Evolutionary conservation across 2,888 invertebrate species (phyloP).

Genomic region (Agrochola circellaris): DNA sequence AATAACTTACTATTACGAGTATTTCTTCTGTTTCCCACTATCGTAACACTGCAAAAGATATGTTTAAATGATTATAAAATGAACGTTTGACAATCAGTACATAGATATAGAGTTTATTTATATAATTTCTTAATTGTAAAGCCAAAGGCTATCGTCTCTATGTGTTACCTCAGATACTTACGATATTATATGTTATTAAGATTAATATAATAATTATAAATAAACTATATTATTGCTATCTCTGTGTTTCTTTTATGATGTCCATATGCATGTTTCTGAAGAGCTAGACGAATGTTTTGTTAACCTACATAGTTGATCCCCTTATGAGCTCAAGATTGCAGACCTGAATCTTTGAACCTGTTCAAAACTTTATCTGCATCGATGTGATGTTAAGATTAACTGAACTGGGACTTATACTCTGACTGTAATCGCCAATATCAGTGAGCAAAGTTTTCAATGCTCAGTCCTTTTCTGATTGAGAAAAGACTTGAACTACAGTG

Average conservation of each 20-base stretch:
- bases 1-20: background rate
- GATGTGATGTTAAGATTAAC: background rate
- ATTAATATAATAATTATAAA: conserved; percentile 13
- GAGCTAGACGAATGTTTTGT: background rate
- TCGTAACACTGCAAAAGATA: background rate
- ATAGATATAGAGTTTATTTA: background rate
- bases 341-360: no score
- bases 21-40: no score
- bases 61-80: conserved; percentile 8
- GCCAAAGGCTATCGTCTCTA: conserved; percentile 43
- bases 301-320: background rate
- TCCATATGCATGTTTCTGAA: background rate
- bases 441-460: no score
- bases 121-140: background rate
- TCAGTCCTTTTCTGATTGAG: no score
- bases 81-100: background rate
- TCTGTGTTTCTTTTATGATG: background rate
- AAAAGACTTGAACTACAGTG: no score
- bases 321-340: background rate
- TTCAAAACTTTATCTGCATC: background rate
- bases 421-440: background rate
- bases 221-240: conserved; percentile 18
- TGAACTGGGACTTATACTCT: no score
- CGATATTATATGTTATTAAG: conserved; percentile 22
- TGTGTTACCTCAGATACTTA: conserved; percentile 53